Conservation (phyloP, 2,113 vertebrate genomes). For the Empidonax traillii region DNA sequence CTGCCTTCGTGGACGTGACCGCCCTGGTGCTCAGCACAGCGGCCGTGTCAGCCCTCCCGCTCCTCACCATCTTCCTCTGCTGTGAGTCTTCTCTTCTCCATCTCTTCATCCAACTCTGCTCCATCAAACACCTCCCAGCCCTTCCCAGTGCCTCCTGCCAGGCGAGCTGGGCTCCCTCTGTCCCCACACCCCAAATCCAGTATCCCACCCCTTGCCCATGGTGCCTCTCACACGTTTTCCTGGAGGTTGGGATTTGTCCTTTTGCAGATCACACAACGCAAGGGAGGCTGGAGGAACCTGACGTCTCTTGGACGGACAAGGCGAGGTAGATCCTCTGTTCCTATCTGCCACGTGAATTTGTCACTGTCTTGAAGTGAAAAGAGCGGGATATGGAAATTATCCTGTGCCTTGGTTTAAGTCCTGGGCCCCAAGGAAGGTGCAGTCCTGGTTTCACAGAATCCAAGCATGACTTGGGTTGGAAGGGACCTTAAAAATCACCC, state of each 20-base stretch:
- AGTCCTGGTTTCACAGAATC: neutral
- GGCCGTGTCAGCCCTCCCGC: neutral
- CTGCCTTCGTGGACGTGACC: fast-evolving
- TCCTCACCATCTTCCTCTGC: conserved; percentile 44
- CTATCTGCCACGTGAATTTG: neutral
- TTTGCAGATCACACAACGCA: neutral
- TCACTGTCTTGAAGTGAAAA: neutral
- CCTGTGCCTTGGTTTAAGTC: neutral
- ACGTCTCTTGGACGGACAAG: fast-evolving
- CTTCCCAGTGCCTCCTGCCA: fast-evolving
- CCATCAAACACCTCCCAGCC: neutral
- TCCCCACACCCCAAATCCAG: fast-evolving
- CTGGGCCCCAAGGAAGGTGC: neutral
- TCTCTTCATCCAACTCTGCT: neutral
- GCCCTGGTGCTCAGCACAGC: neutral
- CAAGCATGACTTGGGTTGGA: neutral
- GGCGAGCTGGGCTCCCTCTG: neutral
- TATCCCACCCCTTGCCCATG: fast-evolving
- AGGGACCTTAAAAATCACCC: neutral
- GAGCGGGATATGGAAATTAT: neutral
- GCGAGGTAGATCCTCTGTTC: neutral
- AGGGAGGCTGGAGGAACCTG: fast-evolving
- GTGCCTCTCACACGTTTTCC: neutral
- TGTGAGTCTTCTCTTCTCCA: neutral
- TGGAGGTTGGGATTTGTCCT: neutral